Evolutionary conservation across 2,113 vertebrate genomes (phyloP).

Genomic region (Sebastes fasciatus): DNA sequence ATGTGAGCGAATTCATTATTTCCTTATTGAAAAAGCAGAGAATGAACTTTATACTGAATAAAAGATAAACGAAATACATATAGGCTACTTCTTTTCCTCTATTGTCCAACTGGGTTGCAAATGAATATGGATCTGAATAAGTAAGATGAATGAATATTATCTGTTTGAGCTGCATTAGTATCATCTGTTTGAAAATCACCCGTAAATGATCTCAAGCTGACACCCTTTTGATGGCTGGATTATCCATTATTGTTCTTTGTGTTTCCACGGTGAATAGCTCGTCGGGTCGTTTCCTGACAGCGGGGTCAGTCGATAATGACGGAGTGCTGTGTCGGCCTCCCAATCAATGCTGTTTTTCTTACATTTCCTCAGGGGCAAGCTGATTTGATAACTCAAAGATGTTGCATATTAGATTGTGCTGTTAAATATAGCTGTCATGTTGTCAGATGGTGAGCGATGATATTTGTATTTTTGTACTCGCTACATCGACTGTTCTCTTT

Average conservation of each 20-base stretch:
- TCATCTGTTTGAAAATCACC: neutral
- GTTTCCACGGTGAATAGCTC: conserved; percentile 38
- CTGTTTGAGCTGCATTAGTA: neutral
- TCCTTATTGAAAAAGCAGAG: conserved; percentile 4
- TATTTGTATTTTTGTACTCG: conserved; percentile 36
- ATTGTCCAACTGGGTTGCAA: neutral
- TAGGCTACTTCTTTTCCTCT: neutral
- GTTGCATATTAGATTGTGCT: conserved; percentile 40
- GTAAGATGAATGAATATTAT: neutral
- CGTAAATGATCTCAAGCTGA: conserved; percentile 12
- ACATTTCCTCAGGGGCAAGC: conserved; percentile 28
- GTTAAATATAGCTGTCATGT: conserved; percentile 50
- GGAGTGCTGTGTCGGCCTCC: conserved; percentile 22
- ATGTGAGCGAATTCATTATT: conserved; percentile 22
- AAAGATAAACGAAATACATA: neutral
- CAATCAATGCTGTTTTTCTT: conserved; percentile 58
- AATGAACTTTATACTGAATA: conserved; percentile 12
- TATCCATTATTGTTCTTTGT: conserved; percentile 40
- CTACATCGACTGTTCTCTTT: neutral
- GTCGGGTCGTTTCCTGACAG: conserved; percentile 53
- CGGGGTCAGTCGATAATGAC: conserved; percentile 65
- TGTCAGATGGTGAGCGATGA: conserved; percentile 47
- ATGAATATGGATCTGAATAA: conserved; percentile 16
- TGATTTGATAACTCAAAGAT: conserved; percentile 47
- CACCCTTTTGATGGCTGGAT: conserved; percentile 31